Evolutionary conservation across 2,113 vertebrate species (phyloP).

Genomic region (Otus sunia): DNA sequence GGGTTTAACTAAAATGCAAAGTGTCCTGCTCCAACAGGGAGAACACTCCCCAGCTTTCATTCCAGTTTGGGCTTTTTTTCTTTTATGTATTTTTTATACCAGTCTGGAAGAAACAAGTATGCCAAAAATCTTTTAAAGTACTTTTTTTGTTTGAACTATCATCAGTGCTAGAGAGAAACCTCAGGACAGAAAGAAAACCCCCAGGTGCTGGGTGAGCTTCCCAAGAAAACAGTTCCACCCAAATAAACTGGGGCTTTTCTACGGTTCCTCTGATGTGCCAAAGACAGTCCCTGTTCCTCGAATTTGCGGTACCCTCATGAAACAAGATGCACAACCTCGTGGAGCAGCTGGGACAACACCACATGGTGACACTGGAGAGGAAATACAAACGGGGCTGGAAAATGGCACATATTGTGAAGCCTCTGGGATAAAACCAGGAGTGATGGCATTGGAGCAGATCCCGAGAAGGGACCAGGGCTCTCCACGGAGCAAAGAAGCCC

Average conservation of each 20-base stretch:
- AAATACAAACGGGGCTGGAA: not conserved
- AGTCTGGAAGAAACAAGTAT: not conserved
- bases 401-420: not conserved
- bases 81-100: not conserved
- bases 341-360: not conserved
- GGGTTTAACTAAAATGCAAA: not conserved
- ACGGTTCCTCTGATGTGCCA: not conserved
- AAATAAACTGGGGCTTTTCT: not conserved
- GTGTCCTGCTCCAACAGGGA: not conserved
- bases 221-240: not conserved
- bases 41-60: not conserved
- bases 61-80: not conserved
- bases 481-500: not conserved
- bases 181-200: not conserved
- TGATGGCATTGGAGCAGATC: not conserved
- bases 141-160: not conserved
- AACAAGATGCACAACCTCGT: not conserved
- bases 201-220: not conserved
- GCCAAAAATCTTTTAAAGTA: not conserved
- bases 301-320: not conserved
- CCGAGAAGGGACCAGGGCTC: not conserved
- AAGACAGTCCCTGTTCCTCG: not conserved
- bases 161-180: not conserved
- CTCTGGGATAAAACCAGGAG: not conserved
- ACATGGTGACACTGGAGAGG: not conserved